Conservation (phyloP, 2,113 vertebrate genomes). For the Otis tarda region DNA sequence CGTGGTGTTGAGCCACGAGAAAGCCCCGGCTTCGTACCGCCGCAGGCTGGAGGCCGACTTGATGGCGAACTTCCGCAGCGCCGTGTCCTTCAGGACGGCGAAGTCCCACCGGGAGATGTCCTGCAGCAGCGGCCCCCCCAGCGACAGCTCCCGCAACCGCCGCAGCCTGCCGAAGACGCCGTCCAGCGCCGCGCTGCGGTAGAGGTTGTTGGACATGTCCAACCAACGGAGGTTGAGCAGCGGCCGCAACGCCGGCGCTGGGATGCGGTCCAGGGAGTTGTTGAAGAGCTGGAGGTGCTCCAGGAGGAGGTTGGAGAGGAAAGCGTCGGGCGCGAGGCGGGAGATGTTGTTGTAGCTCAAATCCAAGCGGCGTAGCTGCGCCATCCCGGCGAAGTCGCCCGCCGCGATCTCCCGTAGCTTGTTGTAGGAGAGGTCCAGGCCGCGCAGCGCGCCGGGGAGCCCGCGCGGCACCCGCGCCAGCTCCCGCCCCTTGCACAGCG, state of each 20-base stretch:
- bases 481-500: slow-evolving; percentile 72
- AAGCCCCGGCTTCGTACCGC: slow-evolving; percentile 78
- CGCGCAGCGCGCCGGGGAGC: slow-evolving; percentile 66
- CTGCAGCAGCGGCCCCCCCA: slow-evolving; percentile 77
- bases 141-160: slow-evolving; percentile 69
- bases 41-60: slow-evolving; percentile 77
- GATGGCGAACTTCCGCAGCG: slow-evolving; percentile 75
- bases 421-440: slow-evolving; percentile 83
- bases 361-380: slow-evolving; percentile 59
- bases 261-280: slow-evolving; percentile 79
- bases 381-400: slow-evolving; percentile 59
- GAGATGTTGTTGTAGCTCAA: slow-evolving; percentile 82
- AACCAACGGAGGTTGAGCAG: slow-evolving; percentile 68
- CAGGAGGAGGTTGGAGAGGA: slow-evolving; percentile 69
- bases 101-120: slow-evolving; percentile 73
- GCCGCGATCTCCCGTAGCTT: slow-evolving; percentile 56
- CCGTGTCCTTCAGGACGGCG: slow-evolving; percentile 58
- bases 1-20: slow-evolving; percentile 70
- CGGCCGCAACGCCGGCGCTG: slow-evolving; percentile 64
- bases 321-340: slow-evolving; percentile 68
- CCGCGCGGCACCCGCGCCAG: slow-evolving; percentile 67
- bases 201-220: slow-evolving; percentile 84
- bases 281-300: slow-evolving; percentile 82
- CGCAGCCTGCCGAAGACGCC: slow-evolving; percentile 65
- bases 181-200: slow-evolving; percentile 54